phyloP scores from a whole-genome alignment of 2,113 vertebrate genomes.

The Agapornis roseicollis region DNA sequence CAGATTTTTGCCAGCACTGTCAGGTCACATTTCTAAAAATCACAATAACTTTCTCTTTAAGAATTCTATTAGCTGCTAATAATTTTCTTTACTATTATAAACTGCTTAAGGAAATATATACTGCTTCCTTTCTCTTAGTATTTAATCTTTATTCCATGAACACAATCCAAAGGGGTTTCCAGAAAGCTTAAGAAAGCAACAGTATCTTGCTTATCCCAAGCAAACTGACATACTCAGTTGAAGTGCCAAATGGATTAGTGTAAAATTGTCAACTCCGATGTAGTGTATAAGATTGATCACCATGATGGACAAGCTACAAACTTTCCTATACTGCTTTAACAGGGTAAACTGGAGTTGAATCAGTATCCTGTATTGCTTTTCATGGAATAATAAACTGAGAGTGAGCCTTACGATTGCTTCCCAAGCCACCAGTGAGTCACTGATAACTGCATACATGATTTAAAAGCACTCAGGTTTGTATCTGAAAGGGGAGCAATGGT shows the following conservation, averaged over 20 bases:
- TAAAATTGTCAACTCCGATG: neutral
- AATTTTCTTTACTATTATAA: slow-evolving; percentile 7
- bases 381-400: neutral
- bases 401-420: neutral
- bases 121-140: slow-evolving; percentile 45
- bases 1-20: slow-evolving; percentile 47
- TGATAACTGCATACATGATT: neutral
- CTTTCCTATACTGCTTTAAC: neutral
- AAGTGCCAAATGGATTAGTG: neutral
- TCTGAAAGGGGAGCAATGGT: neutral
- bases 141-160: slow-evolving; percentile 6
- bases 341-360: neutral
- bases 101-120: neutral
- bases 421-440: neutral
- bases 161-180: slow-evolving; percentile 29
- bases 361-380: neutral
- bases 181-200: neutral
- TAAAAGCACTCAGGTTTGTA: neutral
- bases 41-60: neutral
- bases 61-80: slow-evolving; percentile 23
- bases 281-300: neutral
- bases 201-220: neutral
- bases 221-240: neutral
- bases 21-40: slow-evolving; percentile 35
- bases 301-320: neutral